Evolutionary conservation across 1,140 invertebrate species (phyloP), one percentile per base, ranked within the genome.

Genomic region (Heterodera carotae): DNA sequence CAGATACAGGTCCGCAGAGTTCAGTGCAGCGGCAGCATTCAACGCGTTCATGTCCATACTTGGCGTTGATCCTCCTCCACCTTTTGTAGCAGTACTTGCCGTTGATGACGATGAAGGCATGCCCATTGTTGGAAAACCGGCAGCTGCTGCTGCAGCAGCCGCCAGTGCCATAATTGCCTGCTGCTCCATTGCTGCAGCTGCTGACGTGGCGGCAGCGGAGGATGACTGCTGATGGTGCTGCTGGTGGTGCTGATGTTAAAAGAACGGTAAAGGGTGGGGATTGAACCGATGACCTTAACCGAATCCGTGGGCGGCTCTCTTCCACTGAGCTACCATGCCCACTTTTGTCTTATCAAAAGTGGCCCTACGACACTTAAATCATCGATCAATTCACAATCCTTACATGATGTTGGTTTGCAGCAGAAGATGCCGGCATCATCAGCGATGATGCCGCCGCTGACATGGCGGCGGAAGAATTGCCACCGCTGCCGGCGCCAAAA

Each of bases 91-190:
- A 18, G 29, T n/a, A n/a, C 1, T 69, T 43, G 39, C 6, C 39
- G n/a, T n/a, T n/a, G n/a, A n/a, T 64, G 33, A 43, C 39, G 12
- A 67, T 34, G 33, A 12, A 43, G 39, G n/a, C n/a, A n/a, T n/a
- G n/a, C 39, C 29, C 8, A 36, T 53, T 0, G 27, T n/a, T 25
- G 31, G 34, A 25, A 53, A 29, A 5, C 69, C 69, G n/a, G 34
- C 27, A 10, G 29, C 43, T 12, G 69, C 56, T 4, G 69, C 56
- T 4, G 56, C 43, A 22, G 69, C 43, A 22, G 27, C 34, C 8
- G 75, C 75, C n/a, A 76, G 29, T 56, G 75, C 75, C 7, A 10
- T 15, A 10, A 39, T 69, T 31, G 62, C 43, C 74, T 53, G 69
- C 31, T 53, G 69, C 22, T 48, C 69, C 39, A 43, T 12, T n/a